These are phyloP conservation scores for Eubucco bourcierii DNA, from an alignment of 2,113 vertebrate species.

Conservation along the genomic window DNA sequence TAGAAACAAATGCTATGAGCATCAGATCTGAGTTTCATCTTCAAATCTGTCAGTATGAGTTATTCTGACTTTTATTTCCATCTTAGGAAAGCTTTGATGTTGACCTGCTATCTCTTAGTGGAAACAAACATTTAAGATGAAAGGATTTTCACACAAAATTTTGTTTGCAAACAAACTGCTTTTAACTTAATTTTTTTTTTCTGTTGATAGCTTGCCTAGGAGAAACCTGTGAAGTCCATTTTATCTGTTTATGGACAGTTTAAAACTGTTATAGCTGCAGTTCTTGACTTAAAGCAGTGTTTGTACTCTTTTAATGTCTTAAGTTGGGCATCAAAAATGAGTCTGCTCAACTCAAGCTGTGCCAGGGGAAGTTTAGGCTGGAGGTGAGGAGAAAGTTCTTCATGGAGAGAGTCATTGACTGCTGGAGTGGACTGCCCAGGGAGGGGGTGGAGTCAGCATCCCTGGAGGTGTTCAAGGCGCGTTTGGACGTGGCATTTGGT, in stretches of 20 bases:
- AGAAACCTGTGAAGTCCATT: not conserved
- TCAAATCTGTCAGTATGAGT: slow-evolving; percentile 18
- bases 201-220: not conserved
- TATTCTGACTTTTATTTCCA: slow-evolving; percentile 12
- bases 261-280: not conserved
- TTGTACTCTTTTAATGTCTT: not conserved
- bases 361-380: no score
- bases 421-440: no score
- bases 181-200: not conserved
- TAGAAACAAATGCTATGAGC: not conserved
- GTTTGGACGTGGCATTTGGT: no score
- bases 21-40: slow-evolving; percentile 23
- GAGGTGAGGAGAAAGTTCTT: no score
- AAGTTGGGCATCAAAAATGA: not conserved
- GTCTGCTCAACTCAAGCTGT: not conserved
- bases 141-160: not conserved
- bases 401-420: no score
- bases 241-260: not conserved
- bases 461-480: no score
- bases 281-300: not conserved
- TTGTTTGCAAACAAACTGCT: slow-evolving; percentile 20
- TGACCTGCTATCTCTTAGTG: slow-evolving; percentile 9
- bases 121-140: slow-evolving; percentile 17
- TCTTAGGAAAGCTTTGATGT: slow-evolving; percentile 15
- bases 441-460: no score